A percentile compares a stretch with the other conserved stretches of the same genome.
phyloP scores from a whole-genome alignment of 53 echinoderm and acorn worm species.

The Astropecten irregularis region DNA sequence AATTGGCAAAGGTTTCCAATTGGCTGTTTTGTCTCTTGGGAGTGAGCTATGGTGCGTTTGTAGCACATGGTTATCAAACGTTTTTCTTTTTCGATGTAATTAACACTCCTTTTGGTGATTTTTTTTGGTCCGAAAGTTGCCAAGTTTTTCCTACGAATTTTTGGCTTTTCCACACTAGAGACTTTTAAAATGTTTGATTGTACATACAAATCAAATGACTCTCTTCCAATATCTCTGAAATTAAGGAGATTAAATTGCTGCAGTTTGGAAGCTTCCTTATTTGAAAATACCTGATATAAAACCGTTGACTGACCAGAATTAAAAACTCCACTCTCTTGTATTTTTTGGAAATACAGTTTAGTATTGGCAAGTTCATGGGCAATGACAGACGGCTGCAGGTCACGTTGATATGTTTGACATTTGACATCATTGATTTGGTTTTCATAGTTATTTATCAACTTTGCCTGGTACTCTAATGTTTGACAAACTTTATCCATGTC shows the following conservation, averaged over 20 bases:
- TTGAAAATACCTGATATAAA: slow-evolving; percentile 35
- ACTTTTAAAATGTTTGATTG: slow-evolving; percentile 51
- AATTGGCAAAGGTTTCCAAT: slow-evolving; percentile 26
- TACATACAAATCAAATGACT: slow-evolving; percentile 38
- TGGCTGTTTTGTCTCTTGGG: slow-evolving; percentile 15
- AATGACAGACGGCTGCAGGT: slow-evolving; percentile 49
- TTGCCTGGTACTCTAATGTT: slow-evolving; percentile 52
- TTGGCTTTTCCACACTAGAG: slow-evolving; percentile 38
- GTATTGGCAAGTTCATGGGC: slow-evolving; percentile 56
- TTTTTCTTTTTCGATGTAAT: slow-evolving; percentile 70
- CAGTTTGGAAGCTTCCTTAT: slow-evolving; percentile 10
- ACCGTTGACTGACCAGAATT: not conserved
- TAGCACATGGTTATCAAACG: no score
- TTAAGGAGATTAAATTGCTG: slow-evolving; percentile 51
- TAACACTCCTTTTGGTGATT: slow-evolving; percentile 33
- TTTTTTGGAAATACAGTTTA: slow-evolving; percentile 37
- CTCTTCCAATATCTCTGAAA: slow-evolving; percentile 52
- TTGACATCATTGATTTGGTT: slow-evolving; percentile 27
- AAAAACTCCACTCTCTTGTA: slow-evolving; percentile 37
- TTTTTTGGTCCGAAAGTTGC: slow-evolving; percentile 66
- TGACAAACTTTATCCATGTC: slow-evolving; percentile 44
- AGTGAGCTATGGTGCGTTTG: slow-evolving; percentile 54
- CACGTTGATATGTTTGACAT: slow-evolving; percentile 42
- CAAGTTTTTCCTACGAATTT: slow-evolving; percentile 39
- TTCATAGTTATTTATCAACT: slow-evolving; percentile 27